Base-by-base conservation (phyloP, 2,888 invertebrate species). In the Frankliniella intonsa region DNA sequence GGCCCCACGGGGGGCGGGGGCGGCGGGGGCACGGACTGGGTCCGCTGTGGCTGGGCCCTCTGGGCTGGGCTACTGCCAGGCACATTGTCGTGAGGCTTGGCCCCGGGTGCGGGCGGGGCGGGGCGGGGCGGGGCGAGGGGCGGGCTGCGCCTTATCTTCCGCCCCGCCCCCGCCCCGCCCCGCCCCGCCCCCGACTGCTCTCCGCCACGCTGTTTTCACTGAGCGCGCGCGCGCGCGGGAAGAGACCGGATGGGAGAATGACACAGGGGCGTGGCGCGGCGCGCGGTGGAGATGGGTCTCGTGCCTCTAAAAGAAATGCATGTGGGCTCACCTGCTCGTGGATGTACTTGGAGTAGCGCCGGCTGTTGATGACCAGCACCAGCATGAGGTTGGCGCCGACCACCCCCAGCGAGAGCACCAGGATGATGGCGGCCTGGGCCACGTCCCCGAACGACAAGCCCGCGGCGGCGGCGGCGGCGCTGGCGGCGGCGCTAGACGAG, bases 351-450 rank as follows among this genome's bases (percentile, higher is more conserved):
- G 94, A 92, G 83, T 86, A 86, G 81, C 85, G 81, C 81, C 94
- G 90, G 88, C 94, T 95, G 88, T 95, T 96, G 86, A 96, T 92
- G 81, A 95, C 95, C 85, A 94, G 92, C 85, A 95, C 95, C 50
- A 95, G 91, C 83, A 95, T 89, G 81, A 94, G 90, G 87, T 96
- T 96, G 80, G 95, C 94, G 55, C 93, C 92, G 79, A 95, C 92
- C 84, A 95, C 94, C 69, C 94, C 94, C 87, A 94, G 90, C 69
- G 95, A 94, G 83, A 95, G 89, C 8, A 93, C 88, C 83, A 95
- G 90, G 85, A 95, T 93, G 85, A 95, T 91, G 84, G 94, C 89
- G 0, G 95, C 94, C 87, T 95, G 94, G 27, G 94, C 86, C 81
- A 94, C 91, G 86, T 95, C 95, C 11, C 92, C 92, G 82, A 93